Evolutionary conservation across 2,888 invertebrate species (phyloP).

Genomic region (Sminthurinus aureus): DNA sequence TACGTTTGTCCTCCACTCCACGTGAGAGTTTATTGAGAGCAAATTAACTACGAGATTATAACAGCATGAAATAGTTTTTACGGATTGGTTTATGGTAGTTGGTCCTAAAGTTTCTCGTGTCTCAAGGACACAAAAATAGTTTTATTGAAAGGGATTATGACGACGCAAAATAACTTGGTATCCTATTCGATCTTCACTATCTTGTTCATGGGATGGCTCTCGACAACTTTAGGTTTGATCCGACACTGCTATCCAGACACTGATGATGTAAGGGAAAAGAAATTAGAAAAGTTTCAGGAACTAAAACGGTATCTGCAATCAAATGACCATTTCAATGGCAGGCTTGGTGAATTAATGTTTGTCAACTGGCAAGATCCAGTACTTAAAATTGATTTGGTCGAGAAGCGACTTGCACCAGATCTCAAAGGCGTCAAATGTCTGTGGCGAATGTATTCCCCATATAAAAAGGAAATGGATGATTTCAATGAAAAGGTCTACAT

Average conservation of each 20-base stretch:
- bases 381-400: not conserved
- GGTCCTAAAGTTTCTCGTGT: too few relatives aligned
- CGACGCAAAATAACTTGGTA: not conserved
- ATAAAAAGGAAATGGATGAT: slow-evolving; percentile 4
- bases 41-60: too few relatives aligned
- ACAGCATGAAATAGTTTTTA: too few relatives aligned
- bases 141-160: not conserved
- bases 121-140: too few relatives aligned
- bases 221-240: not conserved
- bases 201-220: not conserved
- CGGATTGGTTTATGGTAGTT: too few relatives aligned
- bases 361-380: slow-evolving; percentile 31
- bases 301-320: slow-evolving; percentile 4
- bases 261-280: not conserved
- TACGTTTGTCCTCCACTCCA: too few relatives aligned
- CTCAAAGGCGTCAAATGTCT: slow-evolving; percentile 8
- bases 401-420: not conserved
- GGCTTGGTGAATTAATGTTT: slow-evolving; percentile 7
- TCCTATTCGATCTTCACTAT: not conserved
- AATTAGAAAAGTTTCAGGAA: slow-evolving; percentile 3
- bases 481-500: slow-evolving; percentile 19
- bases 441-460: slow-evolving; percentile 3
- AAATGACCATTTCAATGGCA: not conserved
- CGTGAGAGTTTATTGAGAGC: too few relatives aligned
- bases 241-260: slow-evolving; percentile 4